These are phyloP conservation scores for Rhagonycha lutea DNA, from an alignment of 2,888 invertebrate genomes.

Conservation along the genomic window DNA sequence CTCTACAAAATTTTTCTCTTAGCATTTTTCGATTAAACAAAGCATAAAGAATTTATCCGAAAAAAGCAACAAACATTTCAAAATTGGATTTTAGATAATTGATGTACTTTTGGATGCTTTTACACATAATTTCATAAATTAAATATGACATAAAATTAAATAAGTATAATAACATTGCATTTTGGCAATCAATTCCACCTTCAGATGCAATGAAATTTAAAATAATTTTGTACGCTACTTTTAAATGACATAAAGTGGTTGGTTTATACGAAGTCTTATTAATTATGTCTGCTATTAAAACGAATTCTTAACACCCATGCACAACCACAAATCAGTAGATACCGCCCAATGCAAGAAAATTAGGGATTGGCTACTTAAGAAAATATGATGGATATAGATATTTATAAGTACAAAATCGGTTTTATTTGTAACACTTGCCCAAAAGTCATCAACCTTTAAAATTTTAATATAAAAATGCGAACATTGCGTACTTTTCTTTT, in stretches of 20 bases:
- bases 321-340: background rate
- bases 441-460: conserved; percentile 20
- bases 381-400: background rate
- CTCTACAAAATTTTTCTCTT: no score
- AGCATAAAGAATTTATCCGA: no score
- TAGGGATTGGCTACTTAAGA: background rate
- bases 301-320: conserved; percentile 1
- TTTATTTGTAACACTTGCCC: background rate
- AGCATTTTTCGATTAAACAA: no score
- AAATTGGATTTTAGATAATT: no score
- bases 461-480: conserved; percentile 8
- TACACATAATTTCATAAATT: no score
- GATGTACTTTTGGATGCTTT: no score
- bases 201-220: background rate
- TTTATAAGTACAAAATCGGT: background rate
- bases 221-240: background rate
- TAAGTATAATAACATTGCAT: no score
- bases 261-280: background rate
- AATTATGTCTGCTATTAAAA: background rate
- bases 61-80: no score
- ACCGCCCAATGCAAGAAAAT: conserved; percentile 1
- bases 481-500: conserved; percentile 3
- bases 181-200: background rate
- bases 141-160: no score
- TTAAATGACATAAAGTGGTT: background rate